Evolutionary conservation across 2,113 vertebrate genomes (phyloP).

Genomic region (Tringa solitaria): DNA sequence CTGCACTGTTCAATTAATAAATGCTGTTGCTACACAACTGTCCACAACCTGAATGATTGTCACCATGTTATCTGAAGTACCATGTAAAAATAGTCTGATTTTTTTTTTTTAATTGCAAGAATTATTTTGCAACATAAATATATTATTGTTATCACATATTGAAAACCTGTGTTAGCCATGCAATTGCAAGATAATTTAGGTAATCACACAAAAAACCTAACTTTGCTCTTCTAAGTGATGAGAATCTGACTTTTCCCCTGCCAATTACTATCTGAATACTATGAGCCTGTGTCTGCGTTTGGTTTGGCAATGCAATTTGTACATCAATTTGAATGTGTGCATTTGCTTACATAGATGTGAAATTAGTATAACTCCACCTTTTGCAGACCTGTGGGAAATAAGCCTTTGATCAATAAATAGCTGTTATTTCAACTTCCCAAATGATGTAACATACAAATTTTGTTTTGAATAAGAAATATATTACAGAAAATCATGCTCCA

Average conservation of each 20-base stretch:
- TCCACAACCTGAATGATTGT: background rate
- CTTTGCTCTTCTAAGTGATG: background rate
- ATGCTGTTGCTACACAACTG: background rate
- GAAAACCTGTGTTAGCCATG: background rate
- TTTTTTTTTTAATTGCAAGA: background rate
- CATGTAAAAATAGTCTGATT: background rate
- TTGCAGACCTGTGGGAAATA: background rate
- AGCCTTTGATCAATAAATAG: background rate
- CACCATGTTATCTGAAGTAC: background rate
- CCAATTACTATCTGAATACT: background rate
- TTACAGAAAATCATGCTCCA: background rate
- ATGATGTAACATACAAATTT: background rate
- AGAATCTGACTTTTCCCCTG: background rate
- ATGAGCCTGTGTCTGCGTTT: background rate
- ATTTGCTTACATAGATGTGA: background rate
- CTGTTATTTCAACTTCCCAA: background rate
- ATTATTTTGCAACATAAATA: background rate
- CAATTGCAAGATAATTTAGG: background rate
- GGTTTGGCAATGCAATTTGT: background rate
- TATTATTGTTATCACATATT: background rate
- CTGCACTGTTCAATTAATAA: background rate
- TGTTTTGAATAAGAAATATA: background rate
- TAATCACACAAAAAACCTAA: background rate
- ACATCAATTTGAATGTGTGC: background rate
- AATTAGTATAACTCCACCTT: background rate